A percentile compares a stretch with the other conserved stretches of the same genome.
Evolutionary conservation across 2,113 vertebrate species (phyloP).

Genomic region (rat (Rattus norvegicus)): GRCr8 NC_086036.1:22067501-22068000

Average conservation of each 20-base stretch:
- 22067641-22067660: not conserved
- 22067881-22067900: not conserved
- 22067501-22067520: not conserved
- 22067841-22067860: not conserved
- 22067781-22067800: not conserved
- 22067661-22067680: not conserved
- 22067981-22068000: not conserved
- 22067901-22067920: not conserved
- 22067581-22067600: not conserved
- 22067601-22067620: not conserved
- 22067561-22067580: not conserved
- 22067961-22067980: not conserved
- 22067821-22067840: not conserved
- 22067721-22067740: not conserved
- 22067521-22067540: not conserved
- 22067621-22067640: not conserved
- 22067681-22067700: not conserved
- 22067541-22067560: not conserved
- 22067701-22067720: not conserved
- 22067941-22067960: not conserved
- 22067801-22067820: not conserved
- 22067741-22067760: not conserved
- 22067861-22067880: not conserved
- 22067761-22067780: not conserved
- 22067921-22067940: not conserved